Base-by-base conservation (phyloP, 2,113 vertebrate genomes). In the Leptobrachium ailaonicum region DNA sequence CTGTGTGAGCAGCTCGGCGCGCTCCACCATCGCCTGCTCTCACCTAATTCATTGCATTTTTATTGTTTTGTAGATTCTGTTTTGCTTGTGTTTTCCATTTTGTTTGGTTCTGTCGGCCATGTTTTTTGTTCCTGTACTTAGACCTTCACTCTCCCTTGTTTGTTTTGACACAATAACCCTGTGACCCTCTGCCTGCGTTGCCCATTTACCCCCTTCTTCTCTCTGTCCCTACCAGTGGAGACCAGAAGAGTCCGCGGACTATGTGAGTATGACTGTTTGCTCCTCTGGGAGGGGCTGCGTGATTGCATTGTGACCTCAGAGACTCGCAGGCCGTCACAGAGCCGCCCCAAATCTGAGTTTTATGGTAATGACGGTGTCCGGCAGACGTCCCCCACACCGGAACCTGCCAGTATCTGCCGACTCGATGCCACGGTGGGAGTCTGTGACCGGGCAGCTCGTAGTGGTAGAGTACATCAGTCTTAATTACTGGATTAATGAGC, bases 201-300 rank as follows among this genome's bases (percentile, higher is more conserved):
- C 50, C 78, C 78, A 74, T 54, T 80, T 68, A 73, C 71, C 78
- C 71, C 71, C 78, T 88, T 85, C 83, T 91, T 85, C 92, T 74
- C 88, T 94, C 90, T 94, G 89, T 92, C 81, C 86, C 86, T 84
- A 7, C 97, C 95, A 98, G 96, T 98, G 95, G 96, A 95, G 88
- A 92, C 92, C 95, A 92, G 95, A 97, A 92, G 96, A 98, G 90
- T 92, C 95, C 90, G 94, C 95, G 88, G 96, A 98, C 89, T 94
- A 98, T 91, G 96, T 98, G 95, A 98, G 96, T 98, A 98, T 91
- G 89, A 93, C 93, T 90, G 93, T 92, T 88, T 89, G 89, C 92
- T 92, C 89, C 88, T 91, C 91, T 94, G 92, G 89, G 87, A 84
- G 86, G 20, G 86, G 87, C 13, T 68, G 78, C 53, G 78, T 80